Evolutionary conservation across 1,140 invertebrate genomes (phyloP).

Genomic region (Hesperophylax magnus): DNA sequence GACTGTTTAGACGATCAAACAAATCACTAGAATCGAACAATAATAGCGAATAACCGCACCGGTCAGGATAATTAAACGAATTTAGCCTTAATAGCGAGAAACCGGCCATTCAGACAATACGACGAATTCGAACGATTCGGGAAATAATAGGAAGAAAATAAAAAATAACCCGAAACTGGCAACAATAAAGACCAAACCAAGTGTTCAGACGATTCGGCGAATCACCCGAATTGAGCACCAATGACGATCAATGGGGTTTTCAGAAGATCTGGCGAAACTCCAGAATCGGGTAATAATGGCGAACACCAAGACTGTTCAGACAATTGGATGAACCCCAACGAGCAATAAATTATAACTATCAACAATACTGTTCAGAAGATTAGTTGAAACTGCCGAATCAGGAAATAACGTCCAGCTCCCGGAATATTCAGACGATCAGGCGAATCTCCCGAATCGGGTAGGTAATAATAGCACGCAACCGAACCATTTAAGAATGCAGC

Average conservation of each 20-base stretch:
- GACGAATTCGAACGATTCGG: no score
- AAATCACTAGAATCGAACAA: not conserved
- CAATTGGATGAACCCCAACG: no score
- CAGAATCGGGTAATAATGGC: not conserved
- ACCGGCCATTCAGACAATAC: no score
- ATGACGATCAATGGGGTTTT: no score
- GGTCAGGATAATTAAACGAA: no score
- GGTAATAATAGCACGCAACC: slow-evolving; percentile 2
- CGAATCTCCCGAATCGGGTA: not conserved
- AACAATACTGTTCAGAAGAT: not conserved
- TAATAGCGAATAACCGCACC: not conserved
- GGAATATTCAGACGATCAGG: not conserved
- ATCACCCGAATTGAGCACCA: not conserved
- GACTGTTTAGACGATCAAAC: no score
- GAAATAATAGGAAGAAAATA: no score
- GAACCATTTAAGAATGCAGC: slow-evolving; percentile 4
- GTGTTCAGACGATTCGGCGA: no score
- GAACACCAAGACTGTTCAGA: not conserved
- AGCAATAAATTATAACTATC: no score
- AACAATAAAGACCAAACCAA: not conserved
- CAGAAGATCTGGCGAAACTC: no score
- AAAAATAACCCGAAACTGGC: not conserved
- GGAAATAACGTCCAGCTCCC: not conserved
- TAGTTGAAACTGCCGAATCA: not conserved
- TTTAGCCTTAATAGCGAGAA: no score